Conservation (phyloP, 1,140 invertebrate species). For the Drosophila ohnishii region DNA sequence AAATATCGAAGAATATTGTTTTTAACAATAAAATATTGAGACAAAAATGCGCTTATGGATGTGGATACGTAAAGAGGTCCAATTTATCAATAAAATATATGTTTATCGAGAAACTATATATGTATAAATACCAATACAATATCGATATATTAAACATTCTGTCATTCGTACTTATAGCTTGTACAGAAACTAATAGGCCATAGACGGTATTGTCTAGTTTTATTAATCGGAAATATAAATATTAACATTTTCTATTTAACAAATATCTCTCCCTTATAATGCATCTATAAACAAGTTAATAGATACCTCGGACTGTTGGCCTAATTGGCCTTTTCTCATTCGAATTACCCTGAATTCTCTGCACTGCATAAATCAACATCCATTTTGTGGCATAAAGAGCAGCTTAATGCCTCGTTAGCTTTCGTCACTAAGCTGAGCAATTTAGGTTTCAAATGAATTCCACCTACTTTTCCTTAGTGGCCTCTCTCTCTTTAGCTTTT, state of each 20-base stretch:
- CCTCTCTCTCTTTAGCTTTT: constrained; percentile 49
- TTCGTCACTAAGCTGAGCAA: constrained; percentile 61
- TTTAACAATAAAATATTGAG: too few relatives aligned
- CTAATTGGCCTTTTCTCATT: constrained; percentile 48
- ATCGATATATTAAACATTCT: too few relatives aligned
- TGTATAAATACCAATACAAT: too few relatives aligned
- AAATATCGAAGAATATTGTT: too few relatives aligned
- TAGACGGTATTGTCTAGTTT: too few relatives aligned
- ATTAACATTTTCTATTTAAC: background rate
- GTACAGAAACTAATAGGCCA: too few relatives aligned
- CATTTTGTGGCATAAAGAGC: constrained; percentile 26
- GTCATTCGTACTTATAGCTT: too few relatives aligned
- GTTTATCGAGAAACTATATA: too few relatives aligned
- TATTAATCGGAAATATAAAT: background rate
- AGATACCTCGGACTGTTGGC: background rate
- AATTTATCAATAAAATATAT: too few relatives aligned
- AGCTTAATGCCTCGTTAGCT: constrained; percentile 62
- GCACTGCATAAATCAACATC: constrained; percentile 56
- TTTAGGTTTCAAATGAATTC: constrained; percentile 75
- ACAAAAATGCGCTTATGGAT: too few relatives aligned
- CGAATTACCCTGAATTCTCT: constrained; percentile 49
- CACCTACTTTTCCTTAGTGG: constrained; percentile 73
- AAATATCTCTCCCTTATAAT: background rate
- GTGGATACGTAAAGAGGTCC: too few relatives aligned
- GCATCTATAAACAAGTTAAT: background rate